phyloP scores from a whole-genome alignment of 2,888 invertebrate species.

The Cacoxenus indagator region DNA sequence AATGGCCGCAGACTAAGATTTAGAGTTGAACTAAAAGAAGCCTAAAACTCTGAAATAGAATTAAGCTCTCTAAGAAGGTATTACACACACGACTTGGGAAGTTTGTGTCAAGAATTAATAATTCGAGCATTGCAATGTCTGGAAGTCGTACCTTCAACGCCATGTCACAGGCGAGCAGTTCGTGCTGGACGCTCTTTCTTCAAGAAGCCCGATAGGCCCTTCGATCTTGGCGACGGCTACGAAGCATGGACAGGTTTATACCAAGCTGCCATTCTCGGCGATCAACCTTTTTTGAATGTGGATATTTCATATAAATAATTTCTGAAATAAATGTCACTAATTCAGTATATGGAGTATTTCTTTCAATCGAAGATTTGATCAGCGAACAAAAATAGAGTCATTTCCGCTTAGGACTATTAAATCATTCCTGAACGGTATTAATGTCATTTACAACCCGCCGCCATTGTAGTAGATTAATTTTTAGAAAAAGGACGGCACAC shows the following conservation, averaged over 20 bases:
- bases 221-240: conserved; percentile 81
- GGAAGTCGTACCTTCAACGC: conserved; percentile 77
- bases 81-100: conserved; percentile 17
- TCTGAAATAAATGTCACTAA: conserved; percentile 73
- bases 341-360: conserved; percentile 71
- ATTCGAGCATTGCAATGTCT: conserved; percentile 73
- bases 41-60: conserved; percentile 52
- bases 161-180: conserved; percentile 61
- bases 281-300: conserved; percentile 90
- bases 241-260: conserved; percentile 95
- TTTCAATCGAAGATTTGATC: conserved; percentile 12
- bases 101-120: background rate
- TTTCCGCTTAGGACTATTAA: conserved; percentile 11
- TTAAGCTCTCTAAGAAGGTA: conserved; percentile 59
- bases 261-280: conserved; percentile 91
- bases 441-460: conserved; percentile 61
- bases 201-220: conserved; percentile 70
- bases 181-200: conserved; percentile 80
- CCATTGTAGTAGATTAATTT: conserved; percentile 25
- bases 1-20: conserved; percentile 47
- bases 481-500: conserved; percentile 80
- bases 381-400: conserved; percentile 15
- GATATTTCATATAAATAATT: conserved; percentile 90
- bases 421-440: conserved; percentile 53
- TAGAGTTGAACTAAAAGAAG: conserved; percentile 57